Percentiles rank a stretch among this genome's conserved stretches.
Evolutionary conservation across 2,113 vertebrate genomes (phyloP).

Genomic region (Melanocharis versteri): DNA sequence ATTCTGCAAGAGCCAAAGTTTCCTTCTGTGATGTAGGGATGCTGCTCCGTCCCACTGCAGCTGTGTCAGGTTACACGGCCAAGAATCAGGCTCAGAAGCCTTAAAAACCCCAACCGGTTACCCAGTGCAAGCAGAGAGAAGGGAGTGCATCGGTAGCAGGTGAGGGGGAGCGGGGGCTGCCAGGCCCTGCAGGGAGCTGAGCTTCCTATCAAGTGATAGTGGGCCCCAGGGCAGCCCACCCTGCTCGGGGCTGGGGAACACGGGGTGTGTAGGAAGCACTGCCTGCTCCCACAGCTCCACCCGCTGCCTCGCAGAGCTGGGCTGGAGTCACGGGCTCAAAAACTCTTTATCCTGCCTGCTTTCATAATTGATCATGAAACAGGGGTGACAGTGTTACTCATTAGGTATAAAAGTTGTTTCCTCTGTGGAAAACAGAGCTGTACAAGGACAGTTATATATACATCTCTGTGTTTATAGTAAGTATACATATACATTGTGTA

Average conservation of each 20-base stretch:
- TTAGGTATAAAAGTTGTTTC: neutral
- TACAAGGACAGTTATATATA: neutral
- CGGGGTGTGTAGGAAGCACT: neutral
- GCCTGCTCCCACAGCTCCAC: neutral
- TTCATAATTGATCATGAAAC: neutral
- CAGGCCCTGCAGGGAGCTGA: neutral
- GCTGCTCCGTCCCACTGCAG: neutral
- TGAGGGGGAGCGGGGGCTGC: neutral
- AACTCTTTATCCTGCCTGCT: neutral
- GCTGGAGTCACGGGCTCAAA: neutral
- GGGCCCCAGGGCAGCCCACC: neutral
- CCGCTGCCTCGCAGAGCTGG: neutral
- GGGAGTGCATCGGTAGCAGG: fast-evolving
- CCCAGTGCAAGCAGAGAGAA: neutral
- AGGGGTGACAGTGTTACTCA: neutral
- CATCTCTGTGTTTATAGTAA: neutral
- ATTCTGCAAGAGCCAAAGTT: neutral
- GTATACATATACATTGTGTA: neutral
- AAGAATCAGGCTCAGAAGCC: neutral
- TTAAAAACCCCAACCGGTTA: fast-evolving
- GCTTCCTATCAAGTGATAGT: neutral
- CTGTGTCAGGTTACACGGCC: neutral
- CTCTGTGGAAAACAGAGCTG: neutral
- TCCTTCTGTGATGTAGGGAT: neutral
- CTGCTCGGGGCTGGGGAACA: neutral